Conservation (phyloP, 2,113 vertebrate genomes). For the Poicephalus meyeri region DNA sequence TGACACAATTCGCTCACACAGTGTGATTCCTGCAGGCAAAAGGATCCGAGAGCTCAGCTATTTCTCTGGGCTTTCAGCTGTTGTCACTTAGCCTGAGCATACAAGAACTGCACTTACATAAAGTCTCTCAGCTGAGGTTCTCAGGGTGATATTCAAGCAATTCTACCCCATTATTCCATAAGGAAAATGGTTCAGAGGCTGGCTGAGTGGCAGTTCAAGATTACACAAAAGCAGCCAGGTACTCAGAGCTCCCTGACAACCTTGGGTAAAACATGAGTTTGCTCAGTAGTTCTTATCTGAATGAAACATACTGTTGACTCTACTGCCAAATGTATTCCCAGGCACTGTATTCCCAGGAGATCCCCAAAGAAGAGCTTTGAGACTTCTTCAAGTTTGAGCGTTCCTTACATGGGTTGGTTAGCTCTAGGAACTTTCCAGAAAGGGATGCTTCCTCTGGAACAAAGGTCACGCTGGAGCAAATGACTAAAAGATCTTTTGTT, state of each 20-base stretch:
- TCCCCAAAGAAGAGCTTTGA: neutral
- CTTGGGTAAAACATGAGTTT: neutral
- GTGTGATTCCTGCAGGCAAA: neutral
- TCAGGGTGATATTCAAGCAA: neutral
- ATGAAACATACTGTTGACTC: neutral
- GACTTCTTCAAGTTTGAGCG: neutral
- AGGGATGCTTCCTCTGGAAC: neutral
- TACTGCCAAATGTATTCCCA: neutral
- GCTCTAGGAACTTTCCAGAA: neutral
- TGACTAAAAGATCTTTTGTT: neutral
- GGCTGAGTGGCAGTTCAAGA: neutral
- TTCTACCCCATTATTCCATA: neutral
- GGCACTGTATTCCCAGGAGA: neutral
- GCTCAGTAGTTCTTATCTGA: neutral
- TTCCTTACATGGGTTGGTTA: neutral
- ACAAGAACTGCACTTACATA: neutral
- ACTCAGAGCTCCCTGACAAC: neutral
- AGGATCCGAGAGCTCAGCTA: neutral
- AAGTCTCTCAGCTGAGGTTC: neutral
- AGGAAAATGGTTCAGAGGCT: neutral
- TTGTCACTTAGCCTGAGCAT: fast-evolving
- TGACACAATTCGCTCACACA: fast-evolving
- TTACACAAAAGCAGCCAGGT: neutral
- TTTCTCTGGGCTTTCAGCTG: neutral
- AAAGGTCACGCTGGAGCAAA: neutral